Base-by-base conservation (phyloP, 2,888 invertebrate genomes). In the Erpobdella octoculata region DNA sequence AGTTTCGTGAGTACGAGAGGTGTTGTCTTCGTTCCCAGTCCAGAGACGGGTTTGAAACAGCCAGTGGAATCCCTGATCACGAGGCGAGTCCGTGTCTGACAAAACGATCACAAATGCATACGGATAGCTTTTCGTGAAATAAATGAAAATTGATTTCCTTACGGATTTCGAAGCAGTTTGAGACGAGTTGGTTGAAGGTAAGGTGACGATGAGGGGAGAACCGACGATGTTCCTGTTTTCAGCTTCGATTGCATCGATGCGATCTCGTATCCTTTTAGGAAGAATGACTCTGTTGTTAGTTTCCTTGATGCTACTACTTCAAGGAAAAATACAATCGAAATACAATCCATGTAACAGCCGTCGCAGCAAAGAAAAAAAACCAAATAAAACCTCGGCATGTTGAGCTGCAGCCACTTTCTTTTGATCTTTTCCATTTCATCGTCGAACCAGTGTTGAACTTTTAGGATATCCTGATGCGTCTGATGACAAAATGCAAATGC, bases 201-300 rank as follows among this genome's bases (percentile, higher is more conserved):
- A 25, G 28, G 31, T 28, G 2, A 46, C 4, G 41, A 36, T 69
- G 69, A 58, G 46, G 33, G 69, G 69, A 1, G 58, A 53, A 33
- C 68, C 73, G 31, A 71, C 21, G 31, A 70, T 68, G n/a, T 62
- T 46, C 15, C 41, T 68, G 68, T 69, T 68, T 25, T 71, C 68
- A n/a, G 65, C 71, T 38, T 74, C 65, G 15, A 73, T 41, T 25
- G 73, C 73, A 31, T 73, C 72, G 15, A 73, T 71, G n/a, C 73
- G 36, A 12, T 73, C 73, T n/a, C 37, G 37, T 12, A 73, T 21
- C 33, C 31, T 41, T 15, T 46, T 71, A 1, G 62, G 62, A n/a
- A 62, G 35, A 33, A 18, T 28, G 8, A 31, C 8, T 33, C 33
- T 31, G 21, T 31, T 62, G 62, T 12, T 33, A 1, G 62, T 1